phyloP scores from a whole-genome alignment of 1,140 invertebrate genomes.

The Helicoverpa zea region DNA sequence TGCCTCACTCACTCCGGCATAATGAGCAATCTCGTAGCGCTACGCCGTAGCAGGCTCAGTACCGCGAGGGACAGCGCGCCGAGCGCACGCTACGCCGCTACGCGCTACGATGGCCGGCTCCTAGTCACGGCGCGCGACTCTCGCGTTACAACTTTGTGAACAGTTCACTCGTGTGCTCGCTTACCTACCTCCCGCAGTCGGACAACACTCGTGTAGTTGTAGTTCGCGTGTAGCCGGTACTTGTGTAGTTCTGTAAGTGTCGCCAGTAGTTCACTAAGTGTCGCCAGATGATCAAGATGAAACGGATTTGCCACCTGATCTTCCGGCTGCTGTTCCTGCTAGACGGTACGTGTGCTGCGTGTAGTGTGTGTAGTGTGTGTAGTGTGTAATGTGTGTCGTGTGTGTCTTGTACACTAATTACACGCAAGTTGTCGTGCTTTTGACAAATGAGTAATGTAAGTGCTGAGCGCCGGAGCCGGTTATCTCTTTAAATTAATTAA shows the following conservation, averaged over 20 bases:
- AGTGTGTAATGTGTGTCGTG: neutral
- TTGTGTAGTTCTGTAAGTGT: constrained; percentile 48
- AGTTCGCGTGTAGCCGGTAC: constrained; percentile 42
- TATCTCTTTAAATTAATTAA: constrained; percentile 23
- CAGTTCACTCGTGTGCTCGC: constrained; percentile 31
- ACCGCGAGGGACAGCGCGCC: constrained; percentile 50
- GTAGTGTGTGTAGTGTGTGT: neutral
- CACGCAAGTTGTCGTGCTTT: neutral
- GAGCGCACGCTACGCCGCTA: constrained; percentile 56
- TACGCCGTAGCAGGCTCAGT: constrained; percentile 62
- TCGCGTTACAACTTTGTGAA: constrained; percentile 25
- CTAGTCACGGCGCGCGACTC: neutral
- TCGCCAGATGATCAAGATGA: constrained; percentile 76
- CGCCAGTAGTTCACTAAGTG: constrained; percentile 53
- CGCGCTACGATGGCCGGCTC: constrained; percentile 46
- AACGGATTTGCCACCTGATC: constrained; percentile 81
- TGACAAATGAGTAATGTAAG: constrained; percentile 25
- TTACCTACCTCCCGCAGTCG: neutral
- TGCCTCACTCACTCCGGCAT: constrained; percentile 57
- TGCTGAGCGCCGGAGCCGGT: neutral
- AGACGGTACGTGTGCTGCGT: constrained; percentile 62
- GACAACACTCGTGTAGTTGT: constrained; percentile 40
- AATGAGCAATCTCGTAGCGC: constrained; percentile 69
- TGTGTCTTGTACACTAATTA: neutral
- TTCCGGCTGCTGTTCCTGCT: constrained; percentile 79